Evolutionary conservation across 2,797 vertebrate genomes (phyloP).

Genomic region (Anolis apletophallus): DNA sequence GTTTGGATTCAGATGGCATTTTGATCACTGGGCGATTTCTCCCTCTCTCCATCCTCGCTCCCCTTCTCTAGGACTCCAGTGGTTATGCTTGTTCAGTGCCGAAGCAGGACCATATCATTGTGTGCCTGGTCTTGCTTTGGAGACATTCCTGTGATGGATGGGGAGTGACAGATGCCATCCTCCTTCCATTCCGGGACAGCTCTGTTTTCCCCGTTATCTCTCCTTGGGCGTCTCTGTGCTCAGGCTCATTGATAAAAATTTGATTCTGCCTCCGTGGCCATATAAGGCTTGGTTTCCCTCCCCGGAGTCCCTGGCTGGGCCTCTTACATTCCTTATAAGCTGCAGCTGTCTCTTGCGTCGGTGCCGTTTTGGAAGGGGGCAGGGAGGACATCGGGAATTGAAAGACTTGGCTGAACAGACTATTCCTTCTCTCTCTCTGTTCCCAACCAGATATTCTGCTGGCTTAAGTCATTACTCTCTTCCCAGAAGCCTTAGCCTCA

Average conservation of each 20-base stretch:
- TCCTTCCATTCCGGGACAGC: background rate
- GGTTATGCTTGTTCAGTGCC: slow-evolving; percentile 17
- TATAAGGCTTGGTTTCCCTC: slow-evolving; percentile 97
- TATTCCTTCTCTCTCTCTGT: slow-evolving; percentile 46
- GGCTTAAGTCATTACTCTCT: slow-evolving; percentile 14
- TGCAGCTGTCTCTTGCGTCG: slow-evolving; percentile 92
- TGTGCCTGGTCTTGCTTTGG: background rate
- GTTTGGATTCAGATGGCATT: background rate
- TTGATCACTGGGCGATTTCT: background rate
- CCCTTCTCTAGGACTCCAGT: slow-evolving; percentile 4
- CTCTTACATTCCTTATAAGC: slow-evolving; percentile 97
- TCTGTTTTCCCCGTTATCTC: slow-evolving; percentile 69
- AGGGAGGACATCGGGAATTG: slow-evolving; percentile 74
- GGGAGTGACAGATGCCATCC: slow-evolving; percentile 28
- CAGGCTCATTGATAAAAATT: slow-evolving; percentile 95
- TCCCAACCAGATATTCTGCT: slow-evolving; percentile 49
- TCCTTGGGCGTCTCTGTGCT: slow-evolving; percentile 67
- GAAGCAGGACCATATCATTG: background rate
- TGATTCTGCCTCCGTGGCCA: slow-evolving; percentile 91
- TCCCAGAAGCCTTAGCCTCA: background rate
- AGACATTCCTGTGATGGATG: background rate
- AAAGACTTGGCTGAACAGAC: slow-evolving; percentile 69
- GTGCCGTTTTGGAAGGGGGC: slow-evolving; percentile 77
- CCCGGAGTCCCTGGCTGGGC: slow-evolving; percentile 88
- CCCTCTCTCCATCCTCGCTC: background rate